These are phyloP conservation scores for Phacellophora camtschatica DNA, from an alignment of 30 jellyfish, hydroid and myxozoan species.

Conservation along the genomic window DNA sequence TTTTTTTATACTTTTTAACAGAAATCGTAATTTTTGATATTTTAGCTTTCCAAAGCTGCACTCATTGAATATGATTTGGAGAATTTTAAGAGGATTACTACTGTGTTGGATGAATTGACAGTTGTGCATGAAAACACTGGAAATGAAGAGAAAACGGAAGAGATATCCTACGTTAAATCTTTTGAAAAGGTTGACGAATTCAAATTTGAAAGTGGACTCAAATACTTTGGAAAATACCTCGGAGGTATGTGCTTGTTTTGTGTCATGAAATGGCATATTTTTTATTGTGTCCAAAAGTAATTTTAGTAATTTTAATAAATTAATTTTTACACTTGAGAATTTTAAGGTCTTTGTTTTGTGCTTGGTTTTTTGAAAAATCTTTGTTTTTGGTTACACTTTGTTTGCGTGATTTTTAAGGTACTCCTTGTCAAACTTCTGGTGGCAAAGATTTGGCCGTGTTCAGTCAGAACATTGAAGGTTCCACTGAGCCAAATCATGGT, in stretches of 20 bases:
- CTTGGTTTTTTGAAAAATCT: too few species aligned
- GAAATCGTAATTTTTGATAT: too few species aligned
- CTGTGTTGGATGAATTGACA: neutral
- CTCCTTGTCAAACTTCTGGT: too few species aligned
- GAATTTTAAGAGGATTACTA: neutral
- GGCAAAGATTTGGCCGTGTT: neutral
- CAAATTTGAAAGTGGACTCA: slow-evolving; percentile 41
- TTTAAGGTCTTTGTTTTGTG: too few species aligned
- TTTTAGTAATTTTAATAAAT: too few species aligned
- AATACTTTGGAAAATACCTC: slow-evolving; percentile 6
- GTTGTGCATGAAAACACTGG: slow-evolving; percentile 11
- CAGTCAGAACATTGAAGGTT: neutral
- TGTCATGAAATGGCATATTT: too few species aligned
- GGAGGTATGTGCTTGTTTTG: slow-evolving; percentile 47
- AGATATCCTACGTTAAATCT: neutral
- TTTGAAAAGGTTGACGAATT: neutral
- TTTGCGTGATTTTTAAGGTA: too few species aligned
- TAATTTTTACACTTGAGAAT: too few species aligned
- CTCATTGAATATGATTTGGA: slow-evolving; percentile 5
- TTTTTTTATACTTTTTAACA: too few species aligned
- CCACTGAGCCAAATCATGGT: neutral
- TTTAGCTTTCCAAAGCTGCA: too few species aligned
- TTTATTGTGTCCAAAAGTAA: too few species aligned
- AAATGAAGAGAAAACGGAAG: slow-evolving; percentile 11
- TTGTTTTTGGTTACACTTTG: too few species aligned